These are phyloP conservation scores for Sitta carolinensis DNA, from an alignment of 2,797 vertebrate genomes.

Conservation along the genomic window DNA sequence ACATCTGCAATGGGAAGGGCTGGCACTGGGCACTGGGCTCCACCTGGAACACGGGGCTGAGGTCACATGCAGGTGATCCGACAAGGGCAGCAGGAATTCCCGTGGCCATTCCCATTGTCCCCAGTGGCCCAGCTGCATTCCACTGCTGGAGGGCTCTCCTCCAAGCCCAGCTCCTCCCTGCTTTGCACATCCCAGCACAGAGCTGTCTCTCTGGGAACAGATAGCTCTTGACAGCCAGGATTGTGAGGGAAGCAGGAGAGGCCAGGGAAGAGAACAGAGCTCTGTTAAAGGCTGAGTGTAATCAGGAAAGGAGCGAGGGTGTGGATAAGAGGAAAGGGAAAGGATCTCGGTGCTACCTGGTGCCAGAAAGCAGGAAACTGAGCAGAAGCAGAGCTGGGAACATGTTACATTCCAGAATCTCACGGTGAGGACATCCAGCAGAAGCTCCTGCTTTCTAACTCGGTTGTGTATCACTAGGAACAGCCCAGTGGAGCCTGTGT, in stretches of 20 bases:
- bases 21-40: not conserved
- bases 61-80: not conserved
- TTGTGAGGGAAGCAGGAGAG: not conserved
- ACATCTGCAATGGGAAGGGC: not conserved
- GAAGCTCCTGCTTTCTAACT: not conserved
- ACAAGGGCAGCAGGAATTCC: not conserved
- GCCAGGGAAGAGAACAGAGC: not conserved
- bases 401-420: rapidly evolving
- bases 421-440: not conserved
- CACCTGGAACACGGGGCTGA: not conserved
- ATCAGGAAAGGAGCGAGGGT: not conserved
- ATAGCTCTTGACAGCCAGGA: not conserved
- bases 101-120: not conserved
- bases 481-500: not conserved
- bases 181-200: not conserved
- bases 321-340: not conserved
- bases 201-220: not conserved
- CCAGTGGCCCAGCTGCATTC: not conserved
- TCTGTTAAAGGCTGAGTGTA: not conserved
- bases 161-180: not conserved
- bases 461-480: not conserved
- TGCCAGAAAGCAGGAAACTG: not conserved
- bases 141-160: not conserved
- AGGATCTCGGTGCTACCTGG: not conserved
- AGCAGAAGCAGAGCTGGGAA: not conserved